Evolutionary conservation across 2,113 vertebrate genomes (phyloP).

Genomic region (Leptobrachium ailaonicum): DNA sequence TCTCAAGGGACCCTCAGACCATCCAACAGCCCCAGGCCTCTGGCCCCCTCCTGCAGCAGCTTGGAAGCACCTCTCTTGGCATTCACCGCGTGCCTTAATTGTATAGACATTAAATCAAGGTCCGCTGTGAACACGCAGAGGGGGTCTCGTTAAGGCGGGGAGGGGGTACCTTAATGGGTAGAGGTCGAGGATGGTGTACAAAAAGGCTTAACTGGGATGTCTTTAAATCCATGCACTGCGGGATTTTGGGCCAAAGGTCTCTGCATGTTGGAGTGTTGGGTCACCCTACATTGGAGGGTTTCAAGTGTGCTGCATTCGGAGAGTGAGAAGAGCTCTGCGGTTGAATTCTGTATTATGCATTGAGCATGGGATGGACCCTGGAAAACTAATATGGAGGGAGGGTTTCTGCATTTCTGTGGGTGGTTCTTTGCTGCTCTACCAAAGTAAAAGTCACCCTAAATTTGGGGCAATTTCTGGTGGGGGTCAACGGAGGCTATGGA

Average conservation of each 20-base stretch:
- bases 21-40: background rate
- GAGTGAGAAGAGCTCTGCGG: too few species aligned
- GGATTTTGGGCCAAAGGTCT: too few species aligned
- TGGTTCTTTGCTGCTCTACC: background rate
- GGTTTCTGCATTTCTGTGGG: background rate
- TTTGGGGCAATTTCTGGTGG: too few species aligned
- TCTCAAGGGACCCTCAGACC: background rate
- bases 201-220: too few species aligned
- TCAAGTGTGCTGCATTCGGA: background rate
- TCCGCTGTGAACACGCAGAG: conserved; percentile 98
- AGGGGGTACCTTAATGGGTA: background rate
- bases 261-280: too few species aligned
- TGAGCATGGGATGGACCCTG: too few species aligned
- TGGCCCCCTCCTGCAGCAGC: background rate
- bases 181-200: background rate
- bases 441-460: too few species aligned
- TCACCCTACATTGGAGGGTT: too few species aligned
- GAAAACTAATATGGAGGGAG: background rate
- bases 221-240: too few species aligned
- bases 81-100: conserved; percentile 99
- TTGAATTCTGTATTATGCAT: background rate
- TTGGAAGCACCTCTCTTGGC: conserved; percentile 82
- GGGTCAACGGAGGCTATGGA: too few species aligned
- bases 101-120: conserved; percentile 98
- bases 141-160: conserved; percentile 38